Conservation (phyloP, 1,140 invertebrate species). For the Drosophila melanogaster region Release_6_plus_ISO1_MT NT_033777.3:27969001-27969500, state of each 20-base stretch:
- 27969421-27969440: conserved; percentile 87
- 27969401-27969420: conserved; percentile 94
- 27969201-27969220: not conserved
- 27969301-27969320: not conserved
- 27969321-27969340: not conserved
- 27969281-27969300: no score
- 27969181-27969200: conserved; percentile 89
- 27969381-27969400: conserved; percentile 90
- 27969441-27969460: conserved; percentile 90
- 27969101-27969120: conserved; percentile 99
- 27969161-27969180: conserved; percentile 93
- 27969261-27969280: not conserved
- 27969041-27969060: conserved; percentile 93
- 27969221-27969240: not conserved
- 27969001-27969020: conserved; percentile 97
- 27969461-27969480: conserved; percentile 89
- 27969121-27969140: conserved; percentile 97
- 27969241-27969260: no score
- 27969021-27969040: conserved; percentile 93
- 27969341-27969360: not conserved
- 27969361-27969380: conserved; percentile 58
- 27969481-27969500: conserved; percentile 91
- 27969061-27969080: conserved; percentile 98
- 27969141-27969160: conserved; percentile 93
- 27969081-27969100: conserved; percentile 98